Conservation (phyloP, 2,797 vertebrate genomes). For the Fistularia tabacaria region DNA sequence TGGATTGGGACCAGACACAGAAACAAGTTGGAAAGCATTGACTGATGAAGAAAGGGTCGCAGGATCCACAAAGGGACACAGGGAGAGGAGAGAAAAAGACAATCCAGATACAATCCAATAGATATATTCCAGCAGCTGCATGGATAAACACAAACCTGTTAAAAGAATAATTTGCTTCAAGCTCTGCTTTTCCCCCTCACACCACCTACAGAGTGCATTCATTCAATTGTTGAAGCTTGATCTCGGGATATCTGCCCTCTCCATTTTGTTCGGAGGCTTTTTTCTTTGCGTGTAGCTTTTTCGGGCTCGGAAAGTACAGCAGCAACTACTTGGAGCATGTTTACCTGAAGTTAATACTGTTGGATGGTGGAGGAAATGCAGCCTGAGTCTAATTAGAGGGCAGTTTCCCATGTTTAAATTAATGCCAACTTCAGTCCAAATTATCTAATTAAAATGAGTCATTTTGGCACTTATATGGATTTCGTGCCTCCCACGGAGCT, state of each 20-base stretch:
- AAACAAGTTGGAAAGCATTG: constrained; percentile 4
- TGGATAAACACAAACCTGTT: too few relatives aligned
- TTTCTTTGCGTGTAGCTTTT: too few relatives aligned
- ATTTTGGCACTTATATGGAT: constrained; percentile 14
- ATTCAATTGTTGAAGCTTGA: too few relatives aligned
- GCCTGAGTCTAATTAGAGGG: constrained; percentile 36
- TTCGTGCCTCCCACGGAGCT: not conserved
- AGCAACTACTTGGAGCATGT: not conserved
- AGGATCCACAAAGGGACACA: not conserved
- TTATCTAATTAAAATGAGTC: constrained; percentile 16
- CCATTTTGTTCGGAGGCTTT: too few relatives aligned
- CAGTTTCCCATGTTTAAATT: constrained; percentile 33
- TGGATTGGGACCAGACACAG: constrained; percentile 27
- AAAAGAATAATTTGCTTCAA: too few relatives aligned
- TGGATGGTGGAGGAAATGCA: constrained; percentile 20
- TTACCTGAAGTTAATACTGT: constrained; percentile 1
- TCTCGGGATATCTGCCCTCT: too few relatives aligned
- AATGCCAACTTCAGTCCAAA: constrained; percentile 17
- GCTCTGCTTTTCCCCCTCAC: too few relatives aligned
- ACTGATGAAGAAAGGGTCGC: constrained; percentile 3
- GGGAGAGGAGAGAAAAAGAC: not conserved
- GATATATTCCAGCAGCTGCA: too few relatives aligned
- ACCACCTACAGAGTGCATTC: too few relatives aligned
- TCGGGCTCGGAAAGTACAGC: not conserved
- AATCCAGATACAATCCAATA: too few relatives aligned